These are phyloP conservation scores for Arion vulgaris DNA, from an alignment of 1,140 invertebrate species.

Conservation along the genomic window DNA sequence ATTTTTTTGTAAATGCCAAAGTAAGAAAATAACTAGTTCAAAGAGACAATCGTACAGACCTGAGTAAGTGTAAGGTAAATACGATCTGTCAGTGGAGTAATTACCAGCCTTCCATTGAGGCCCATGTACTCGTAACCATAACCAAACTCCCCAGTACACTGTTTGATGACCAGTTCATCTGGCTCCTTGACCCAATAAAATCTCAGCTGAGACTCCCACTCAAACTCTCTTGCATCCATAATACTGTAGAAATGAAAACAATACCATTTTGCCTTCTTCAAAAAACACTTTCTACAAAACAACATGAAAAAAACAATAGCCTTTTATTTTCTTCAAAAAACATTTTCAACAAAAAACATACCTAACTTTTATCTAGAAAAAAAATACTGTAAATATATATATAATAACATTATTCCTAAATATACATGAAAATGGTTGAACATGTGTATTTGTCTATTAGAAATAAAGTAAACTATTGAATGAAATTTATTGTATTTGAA, in stretches of 20 bases:
- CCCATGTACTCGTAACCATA: constrained; percentile 97
- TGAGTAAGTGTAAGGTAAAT: constrained; percentile 92
- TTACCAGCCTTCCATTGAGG: constrained; percentile 88
- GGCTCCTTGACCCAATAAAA: constrained; percentile 90
- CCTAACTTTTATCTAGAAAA: no score
- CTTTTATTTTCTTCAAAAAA: neutral
- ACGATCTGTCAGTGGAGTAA: constrained; percentile 91
- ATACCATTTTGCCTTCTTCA: no score
- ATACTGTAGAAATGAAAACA: constrained; percentile 79
- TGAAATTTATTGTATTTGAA: no score
- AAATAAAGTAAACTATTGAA: no score
- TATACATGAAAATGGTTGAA: no score
- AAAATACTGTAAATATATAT: no score
- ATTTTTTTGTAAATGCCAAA: no score
- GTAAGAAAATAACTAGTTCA: no score
- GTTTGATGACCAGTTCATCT: constrained; percentile 86
- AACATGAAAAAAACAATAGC: no score
- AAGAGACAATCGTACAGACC: constrained; percentile 46
- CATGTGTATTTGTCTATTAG: no score
- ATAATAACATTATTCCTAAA: no score
- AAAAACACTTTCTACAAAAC: no score
- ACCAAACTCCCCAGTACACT: constrained; percentile 89
- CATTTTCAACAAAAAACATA: neutral
- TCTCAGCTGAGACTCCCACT: constrained; percentile 92
- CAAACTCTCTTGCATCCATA: constrained; percentile 86